These are phyloP conservation scores for Hippopotamus amphibius DNA, from an alignment of 2,113 vertebrate species.

Conservation along the genomic window DNA sequence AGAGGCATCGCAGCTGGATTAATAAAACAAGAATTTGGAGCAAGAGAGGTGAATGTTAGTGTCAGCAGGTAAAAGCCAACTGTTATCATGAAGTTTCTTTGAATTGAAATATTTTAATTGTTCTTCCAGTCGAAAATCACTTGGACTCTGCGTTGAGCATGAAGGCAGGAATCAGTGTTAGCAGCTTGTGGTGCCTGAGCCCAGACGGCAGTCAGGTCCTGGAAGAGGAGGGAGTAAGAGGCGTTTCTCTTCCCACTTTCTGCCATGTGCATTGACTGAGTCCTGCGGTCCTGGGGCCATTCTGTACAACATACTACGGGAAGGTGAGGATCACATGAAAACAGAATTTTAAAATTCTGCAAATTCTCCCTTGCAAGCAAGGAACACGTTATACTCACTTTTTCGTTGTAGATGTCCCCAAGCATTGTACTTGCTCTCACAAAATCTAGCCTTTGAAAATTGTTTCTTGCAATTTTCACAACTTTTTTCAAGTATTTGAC, in stretches of 20 bases:
- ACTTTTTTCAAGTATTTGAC: slow-evolving; percentile 83
- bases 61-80: neutral
- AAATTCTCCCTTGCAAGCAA: neutral
- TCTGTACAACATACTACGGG: neutral
- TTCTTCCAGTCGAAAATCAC: neutral
- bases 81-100: neutral
- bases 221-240: neutral
- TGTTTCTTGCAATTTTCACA: slow-evolving; percentile 81
- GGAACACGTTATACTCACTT: slow-evolving; percentile 80
- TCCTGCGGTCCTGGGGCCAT: too few species aligned
- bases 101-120: neutral
- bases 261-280: neutral
- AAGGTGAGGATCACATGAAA: neutral
- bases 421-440: slow-evolving; percentile 86
- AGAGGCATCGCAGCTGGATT: neutral
- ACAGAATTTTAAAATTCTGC: neutral
- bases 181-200: neutral
- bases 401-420: slow-evolving; percentile 87
- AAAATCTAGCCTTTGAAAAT: slow-evolving; percentile 81
- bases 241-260: rapidly evolving
- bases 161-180: neutral
- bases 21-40: neutral
- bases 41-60: neutral
- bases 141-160: neutral
- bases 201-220: too few species aligned